Base-by-base conservation (phyloP, 1,140 invertebrate genomes). In the Magallana angulata region DNA sequence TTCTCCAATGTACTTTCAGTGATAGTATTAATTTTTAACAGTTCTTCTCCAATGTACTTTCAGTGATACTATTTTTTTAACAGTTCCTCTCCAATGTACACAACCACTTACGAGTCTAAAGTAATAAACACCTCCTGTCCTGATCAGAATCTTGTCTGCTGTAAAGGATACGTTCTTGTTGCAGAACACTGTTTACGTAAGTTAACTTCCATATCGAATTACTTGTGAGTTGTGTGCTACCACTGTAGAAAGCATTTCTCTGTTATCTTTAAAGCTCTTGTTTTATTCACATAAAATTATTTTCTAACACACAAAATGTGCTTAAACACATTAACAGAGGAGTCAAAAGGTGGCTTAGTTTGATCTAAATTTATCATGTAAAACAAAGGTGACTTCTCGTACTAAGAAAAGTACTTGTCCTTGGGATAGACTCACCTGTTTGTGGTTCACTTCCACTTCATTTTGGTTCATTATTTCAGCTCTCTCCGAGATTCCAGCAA, bases 151-250 rank as follows among this genome's bases (percentile, higher is more conserved):
- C 57, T 85, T 7, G 60, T 64, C 7, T 85, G 85, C 18, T 85
- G 85, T 16, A 76, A 85, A 57, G 68, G 68, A 2, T 85, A 80
- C n/a, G 57, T 57, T 30, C 9, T 57, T 8, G 68, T 85, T 14
- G 85, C 85, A 7, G n/a, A 85, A 7, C 85, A 85, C 11, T 85
- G 85, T 48, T 59, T 85, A 30, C 85, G 85, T 85, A 76, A 76
- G 85, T 0, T 48, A 5, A 2, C 36, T 48, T 48, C 36, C 36
- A 5, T 48, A 48, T 48, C 36, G 36, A 48, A 48, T 48, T 24
- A 24, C 24, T 24, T 24, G 1, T 24, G 0, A 0, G 24, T 24
- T 24, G 1, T 24, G 0, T 24, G 24, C 24, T 24, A 0, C 36
- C 36, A 48, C 36, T 48, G 5, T 48, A 48, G 36, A 48, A 48